Base-by-base conservation (phyloP, 1,140 invertebrate genomes). In the Planococcus citri region DNA sequence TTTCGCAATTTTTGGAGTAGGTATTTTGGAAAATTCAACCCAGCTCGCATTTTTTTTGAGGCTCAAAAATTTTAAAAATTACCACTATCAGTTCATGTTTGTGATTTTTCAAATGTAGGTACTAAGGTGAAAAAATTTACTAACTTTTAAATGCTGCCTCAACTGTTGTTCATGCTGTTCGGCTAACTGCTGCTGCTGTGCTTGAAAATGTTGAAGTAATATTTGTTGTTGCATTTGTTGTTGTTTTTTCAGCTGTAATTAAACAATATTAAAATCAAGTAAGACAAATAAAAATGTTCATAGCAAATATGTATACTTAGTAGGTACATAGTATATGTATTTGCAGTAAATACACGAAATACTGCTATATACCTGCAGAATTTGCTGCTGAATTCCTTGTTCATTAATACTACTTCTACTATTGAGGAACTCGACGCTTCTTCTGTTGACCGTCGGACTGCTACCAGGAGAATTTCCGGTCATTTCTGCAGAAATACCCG, bases 201-300 rank as follows among this genome's bases (percentile, higher is more conserved):
- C 88, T 75, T 94, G 89, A 79, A 90, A 95, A 76, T 92, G 88
- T 76, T 93, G 89, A 68, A 91, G 81, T 68, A 95, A 83, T 72
- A 93, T 86, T 78, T 94, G 90, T 75, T 94, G 91, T 76, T 95
- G 91, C 74, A 94, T 79, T 76, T 94, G 89, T 78, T 94, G 91
- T 73, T 92, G 89, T 79, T 94, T 91, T 82, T 94, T 92, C 77
- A 94, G 79, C 85, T 90, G 83, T n/a, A n/a, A n/a, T n/a, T n/a
- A n/a, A n/a, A n/a, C n/a, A n/a, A n/a, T 73, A 88, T 86, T 74
- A 78, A 75, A 70, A 73, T 73, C 67, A 68, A 37, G 37, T 38
- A 69, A 71, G n/a, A n/a, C n/a, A 3, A 60, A n/a, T n/a, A n/a
- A 60, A 60, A 41, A 60, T 22, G 57, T 60, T 60, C 4, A 60